Evolutionary conservation across 2,797 vertebrate genomes (phyloP), one percentile per base, ranked within the genome.

Genomic region (Picus viridis): DNA sequence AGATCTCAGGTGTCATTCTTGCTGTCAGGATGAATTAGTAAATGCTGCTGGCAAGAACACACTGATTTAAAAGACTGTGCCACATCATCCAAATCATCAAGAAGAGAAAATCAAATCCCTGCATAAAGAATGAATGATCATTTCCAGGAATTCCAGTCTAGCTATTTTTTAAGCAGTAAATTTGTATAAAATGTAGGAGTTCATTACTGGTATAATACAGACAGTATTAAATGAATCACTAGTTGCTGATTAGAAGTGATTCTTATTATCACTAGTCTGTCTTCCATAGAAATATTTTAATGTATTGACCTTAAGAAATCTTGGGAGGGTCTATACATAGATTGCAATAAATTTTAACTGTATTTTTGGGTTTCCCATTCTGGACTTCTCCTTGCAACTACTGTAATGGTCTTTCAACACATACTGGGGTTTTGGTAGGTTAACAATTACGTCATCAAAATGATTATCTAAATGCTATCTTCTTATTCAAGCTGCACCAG

Each of bases 351-450:
- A n/a, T 68, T 73, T 68, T 65, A 7, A 18, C 16, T 56, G 1
- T 27, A 71, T 65, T 88, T 86, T 82, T 68, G 34, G 29, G 58
- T 90, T 68, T 88, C 53, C 61, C 79, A n/a, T 78, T 93, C 86
- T 67, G 83, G 1, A 4, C 16, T 91, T 77, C 43, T 74, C 9
- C 26, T 64, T 49, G 47, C 6, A 36, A 32, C 30, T 45, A 18
- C 34, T 32, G 15, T 24, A 88, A 61, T 8, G 14, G 4, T 41
- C 27, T 80, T 75, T 41, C 51, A 83, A 76, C 57, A 92, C 83
- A 85, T 53, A 65, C 70, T 63, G 1, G 19, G 69, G 57, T 15
- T 63, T 57, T 89, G 27, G 45, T 3, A 83, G 24, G 17, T 65
- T 8, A 75, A 79, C 39, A 79, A 34, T 73, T 29, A 32, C 26